Percentiles rank a stretch among this genome's conserved stretches.
phyloP scores from a whole-genome alignment of 2,797 vertebrate genomes.

The Fistularia commersonii region DNA sequence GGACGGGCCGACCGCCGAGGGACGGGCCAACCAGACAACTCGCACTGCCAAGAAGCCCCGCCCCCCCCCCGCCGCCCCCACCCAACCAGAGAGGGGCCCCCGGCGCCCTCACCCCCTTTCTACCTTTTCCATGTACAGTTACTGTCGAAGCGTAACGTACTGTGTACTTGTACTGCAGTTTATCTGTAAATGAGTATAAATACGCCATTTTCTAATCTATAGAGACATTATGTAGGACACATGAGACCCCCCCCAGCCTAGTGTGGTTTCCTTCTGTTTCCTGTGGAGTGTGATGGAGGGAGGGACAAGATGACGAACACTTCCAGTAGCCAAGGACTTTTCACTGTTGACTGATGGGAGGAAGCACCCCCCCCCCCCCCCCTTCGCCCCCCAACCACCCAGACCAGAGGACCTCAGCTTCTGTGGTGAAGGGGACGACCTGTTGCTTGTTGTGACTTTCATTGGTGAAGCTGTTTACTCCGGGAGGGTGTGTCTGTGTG shows the following conservation, averaged over 20 bases:
- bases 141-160: constrained; percentile 84
- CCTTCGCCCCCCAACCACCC: not conserved
- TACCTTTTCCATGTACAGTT: constrained; percentile 91
- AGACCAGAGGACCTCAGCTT: not conserved
- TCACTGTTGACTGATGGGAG: too few species aligned
- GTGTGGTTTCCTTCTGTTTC: too few species aligned
- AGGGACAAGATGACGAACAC: constrained; percentile 1
- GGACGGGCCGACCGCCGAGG: constrained; percentile 2
- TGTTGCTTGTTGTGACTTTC: constrained; percentile 93
- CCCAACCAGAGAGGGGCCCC: constrained; percentile 49
- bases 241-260: too few species aligned
- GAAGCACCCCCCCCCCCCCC: constrained; percentile 39
- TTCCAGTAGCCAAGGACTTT: constrained; percentile 56
- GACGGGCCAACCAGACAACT: constrained; percentile 55
- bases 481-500: too few species aligned
- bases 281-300: too few species aligned
- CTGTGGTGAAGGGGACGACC: constrained; percentile 52
- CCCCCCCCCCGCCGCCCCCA: constrained; percentile 17
- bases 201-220: constrained; percentile 84
- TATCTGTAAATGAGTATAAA: constrained; percentile 99
- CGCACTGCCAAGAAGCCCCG: constrained; percentile 79
- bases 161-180: constrained; percentile 93
- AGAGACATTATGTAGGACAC: constrained; percentile 77
- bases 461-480: constrained; percentile 88
- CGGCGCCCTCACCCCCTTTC: constrained; percentile 64